A percentile compares a stretch with the other conserved stretches of the same genome.
phyloP scores from a whole-genome alignment of 2,797 vertebrate species.

The Myripristis jacobus region DNA sequence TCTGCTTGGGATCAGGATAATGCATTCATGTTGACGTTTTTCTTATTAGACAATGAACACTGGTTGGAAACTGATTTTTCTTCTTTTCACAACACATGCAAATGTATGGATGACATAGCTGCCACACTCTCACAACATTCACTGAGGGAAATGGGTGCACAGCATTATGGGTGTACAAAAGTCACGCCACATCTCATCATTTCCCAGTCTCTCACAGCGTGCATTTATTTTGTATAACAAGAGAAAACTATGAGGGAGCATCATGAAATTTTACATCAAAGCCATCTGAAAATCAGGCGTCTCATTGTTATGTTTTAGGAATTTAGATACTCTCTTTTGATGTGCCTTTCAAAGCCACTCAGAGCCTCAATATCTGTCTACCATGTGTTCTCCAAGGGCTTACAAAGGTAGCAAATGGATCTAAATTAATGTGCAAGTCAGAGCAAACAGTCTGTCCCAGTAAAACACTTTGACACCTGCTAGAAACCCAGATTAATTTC shows the following conservation, averaged over 20 bases:
- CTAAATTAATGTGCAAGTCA: constrained; percentile 59
- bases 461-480: constrained; percentile 54
- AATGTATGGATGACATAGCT: constrained; percentile 10
- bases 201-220: constrained; percentile 28
- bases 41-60: neutral
- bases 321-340: constrained; percentile 80
- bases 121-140: constrained; percentile 22
- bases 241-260: constrained; percentile 56
- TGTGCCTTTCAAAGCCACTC: constrained; percentile 81
- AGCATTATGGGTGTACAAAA: constrained; percentile 42
- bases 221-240: constrained; percentile 69
- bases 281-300: constrained; percentile 64
- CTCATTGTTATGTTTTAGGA: constrained; percentile 74
- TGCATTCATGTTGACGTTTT: neutral
- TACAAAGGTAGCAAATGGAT: constrained; percentile 68
- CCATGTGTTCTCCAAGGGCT: constrained; percentile 53
- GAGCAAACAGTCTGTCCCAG: constrained; percentile 51
- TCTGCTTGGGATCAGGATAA: neutral
- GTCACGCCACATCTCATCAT: constrained; percentile 41
- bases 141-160: constrained; percentile 29
- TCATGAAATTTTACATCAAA: constrained; percentile 80
- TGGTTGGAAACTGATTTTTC: neutral
- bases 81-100: neutral
- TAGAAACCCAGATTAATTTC: constrained; percentile 43
- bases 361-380: constrained; percentile 56